These are phyloP conservation scores for Seira ritae DNA, from an alignment of 2,888 invertebrate genomes.

Conservation along the genomic window DNA sequence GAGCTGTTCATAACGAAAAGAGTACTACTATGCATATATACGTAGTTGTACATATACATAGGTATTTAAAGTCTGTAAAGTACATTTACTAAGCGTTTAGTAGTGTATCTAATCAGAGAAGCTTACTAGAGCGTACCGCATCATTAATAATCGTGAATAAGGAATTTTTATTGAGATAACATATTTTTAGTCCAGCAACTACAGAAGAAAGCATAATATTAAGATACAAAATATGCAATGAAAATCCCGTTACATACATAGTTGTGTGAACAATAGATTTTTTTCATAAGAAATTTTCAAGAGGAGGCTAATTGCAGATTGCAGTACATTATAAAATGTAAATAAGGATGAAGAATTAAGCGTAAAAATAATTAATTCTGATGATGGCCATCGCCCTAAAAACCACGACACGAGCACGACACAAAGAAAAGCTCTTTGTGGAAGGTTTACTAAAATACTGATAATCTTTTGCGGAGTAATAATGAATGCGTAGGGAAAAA, in stretches of 20 bases:
- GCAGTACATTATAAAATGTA: background rate
- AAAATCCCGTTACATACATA: background rate
- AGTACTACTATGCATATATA: conserved; percentile 34
- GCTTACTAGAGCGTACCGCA: conserved; percentile 57
- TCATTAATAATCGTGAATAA: conserved; percentile 26
- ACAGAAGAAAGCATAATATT: too few species aligned
- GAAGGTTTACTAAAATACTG: background rate
- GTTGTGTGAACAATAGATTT: too few species aligned
- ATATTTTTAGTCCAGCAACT: background rate
- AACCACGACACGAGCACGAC: too few species aligned
- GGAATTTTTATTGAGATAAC: background rate
- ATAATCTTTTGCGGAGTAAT: too few species aligned
- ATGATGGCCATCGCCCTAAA: background rate
- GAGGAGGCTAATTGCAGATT: conserved; percentile 25
- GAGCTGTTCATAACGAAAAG: conserved; percentile 41
- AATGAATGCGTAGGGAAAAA: background rate
- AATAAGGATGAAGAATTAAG: background rate
- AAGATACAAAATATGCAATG: background rate
- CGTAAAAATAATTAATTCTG: background rate
- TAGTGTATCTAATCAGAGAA: conserved; percentile 6
- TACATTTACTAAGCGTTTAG: background rate
- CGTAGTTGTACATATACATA: too few species aligned
- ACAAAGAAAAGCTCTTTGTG: background rate
- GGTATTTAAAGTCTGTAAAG: conserved; percentile 18
- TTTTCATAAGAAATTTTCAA: conserved; percentile 40